These are phyloP conservation scores for Enteromius radiatus DNA, from an alignment of 2,797 vertebrate genomes.

Conservation along the genomic window DNA sequence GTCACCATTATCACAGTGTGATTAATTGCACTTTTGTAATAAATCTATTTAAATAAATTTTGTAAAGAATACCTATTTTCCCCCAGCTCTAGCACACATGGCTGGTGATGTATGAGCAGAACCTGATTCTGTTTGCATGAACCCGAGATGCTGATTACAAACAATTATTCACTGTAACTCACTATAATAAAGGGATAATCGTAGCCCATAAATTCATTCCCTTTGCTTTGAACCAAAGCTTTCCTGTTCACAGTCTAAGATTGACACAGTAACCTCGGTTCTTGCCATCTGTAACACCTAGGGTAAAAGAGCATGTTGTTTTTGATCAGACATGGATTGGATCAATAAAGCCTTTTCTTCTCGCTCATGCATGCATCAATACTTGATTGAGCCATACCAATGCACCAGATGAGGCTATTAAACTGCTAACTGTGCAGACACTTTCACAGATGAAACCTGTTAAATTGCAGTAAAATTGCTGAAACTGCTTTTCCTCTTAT, in stretches of 20 bases:
- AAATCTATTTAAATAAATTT: slow-evolving; percentile 62
- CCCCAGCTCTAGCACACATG: slow-evolving; percentile 16
- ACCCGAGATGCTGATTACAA: slow-evolving; percentile 77
- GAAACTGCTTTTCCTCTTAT: slow-evolving; percentile 18
- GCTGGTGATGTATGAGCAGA: slow-evolving; percentile 74
- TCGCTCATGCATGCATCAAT: slow-evolving; percentile 35
- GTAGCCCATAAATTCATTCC: slow-evolving; percentile 72
- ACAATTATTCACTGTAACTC: slow-evolving; percentile 81
- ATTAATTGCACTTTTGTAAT: slow-evolving; percentile 79
- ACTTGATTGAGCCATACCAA: slow-evolving; percentile 43
- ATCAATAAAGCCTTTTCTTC: slow-evolving; percentile 40
- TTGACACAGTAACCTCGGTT: slow-evolving; percentile 14
- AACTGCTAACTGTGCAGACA: slow-evolving; percentile 24
- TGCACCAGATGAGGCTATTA: slow-evolving; percentile 26
- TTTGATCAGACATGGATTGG: slow-evolving; percentile 41
- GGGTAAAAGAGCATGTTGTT: slow-evolving; percentile 1
- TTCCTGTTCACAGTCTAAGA: slow-evolving; percentile 15
- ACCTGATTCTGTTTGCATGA: slow-evolving; percentile 73
- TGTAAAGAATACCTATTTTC: slow-evolving; percentile 55
- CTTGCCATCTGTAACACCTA: slow-evolving; percentile 8
- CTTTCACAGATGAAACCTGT: slow-evolving; percentile 2
- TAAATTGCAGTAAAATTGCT: neutral
- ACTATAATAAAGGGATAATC: slow-evolving; percentile 79
- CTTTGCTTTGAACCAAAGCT: slow-evolving; percentile 22
- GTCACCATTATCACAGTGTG: slow-evolving; percentile 65